Evolutionary conservation across 2,113 vertebrate genomes (phyloP), one percentile per base, ranked within the genome.

Genomic region (Lethenteron camtschaticum): DNA sequence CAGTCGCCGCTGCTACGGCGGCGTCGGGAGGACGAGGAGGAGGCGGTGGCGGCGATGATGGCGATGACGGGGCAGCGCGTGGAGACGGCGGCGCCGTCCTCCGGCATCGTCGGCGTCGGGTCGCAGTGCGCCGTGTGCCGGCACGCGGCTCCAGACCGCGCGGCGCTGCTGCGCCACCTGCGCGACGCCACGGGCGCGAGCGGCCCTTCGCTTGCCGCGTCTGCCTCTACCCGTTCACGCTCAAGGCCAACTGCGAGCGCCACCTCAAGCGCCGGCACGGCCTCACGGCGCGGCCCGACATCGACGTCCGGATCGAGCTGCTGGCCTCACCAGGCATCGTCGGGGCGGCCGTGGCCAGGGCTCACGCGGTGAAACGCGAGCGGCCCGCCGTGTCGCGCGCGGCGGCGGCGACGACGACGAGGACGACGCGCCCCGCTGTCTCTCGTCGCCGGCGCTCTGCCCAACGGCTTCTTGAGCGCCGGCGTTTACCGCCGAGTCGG

Each of bases 201-300:
- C 82, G 94, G 70, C 94, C 92, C 1, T 99, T 95, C 63, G 83
- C 96, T 72, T 99, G 94, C 77, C 87, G 89, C n/a, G 85, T 99
- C 76, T 99, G 94, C 78, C 90, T 90, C 75, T 99, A 96, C 74
- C 90, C 92, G 0, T 99, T 99, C 81, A 99, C 92, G 0, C 90
- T 99, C 75, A 96, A 96, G 75, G 94, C 92, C 75, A 99, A 99
- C 77, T 99, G 94, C 0, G 94, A 99, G 80, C 85, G 94, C 73
- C 94, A 99, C 78, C 82, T 97, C 73, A 82, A 90, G 57, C 96
- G 96, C 79, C 96, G 96, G 76, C 94, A 99, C 79, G 85, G 83
- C 77, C 96, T 95, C 77, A 85, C 83, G 10, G 90, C 86, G 0
- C 80, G 92, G 68, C 96, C 96, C 76, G 94, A 99, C 71, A 99